These are phyloP conservation scores for Arion vulgaris DNA, from an alignment of 1,140 invertebrate genomes.

Conservation along the genomic window DNA sequence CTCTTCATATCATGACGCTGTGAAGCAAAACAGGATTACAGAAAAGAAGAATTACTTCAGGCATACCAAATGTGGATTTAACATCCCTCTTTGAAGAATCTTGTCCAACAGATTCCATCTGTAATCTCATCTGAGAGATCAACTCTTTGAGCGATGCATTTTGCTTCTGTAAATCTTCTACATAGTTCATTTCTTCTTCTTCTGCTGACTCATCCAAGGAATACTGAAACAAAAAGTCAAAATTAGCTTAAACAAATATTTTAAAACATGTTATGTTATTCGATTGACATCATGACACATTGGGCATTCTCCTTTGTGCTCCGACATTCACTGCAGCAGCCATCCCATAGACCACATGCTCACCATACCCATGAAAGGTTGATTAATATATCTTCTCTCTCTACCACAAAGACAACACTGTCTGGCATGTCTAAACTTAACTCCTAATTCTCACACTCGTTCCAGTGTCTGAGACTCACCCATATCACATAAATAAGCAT, in stretches of 20 bases:
- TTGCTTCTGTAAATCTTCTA: conserved; percentile 58
- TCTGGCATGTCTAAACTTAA: no score
- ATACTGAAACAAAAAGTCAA: conserved; percentile 6
- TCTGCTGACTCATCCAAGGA: conserved; percentile 35
- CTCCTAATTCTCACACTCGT: no score
- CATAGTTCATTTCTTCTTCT: conserved; percentile 42
- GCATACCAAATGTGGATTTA: not conserved
- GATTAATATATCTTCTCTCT: no score
- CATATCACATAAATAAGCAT: no score
- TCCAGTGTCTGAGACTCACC: no score
- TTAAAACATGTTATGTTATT: not conserved
- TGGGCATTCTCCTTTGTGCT: no score
- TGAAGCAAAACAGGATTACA: no score
- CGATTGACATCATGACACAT: not conserved
- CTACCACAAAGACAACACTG: no score
- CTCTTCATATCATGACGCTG: no score
- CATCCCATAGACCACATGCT: no score
- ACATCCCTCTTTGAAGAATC: conserved; percentile 42
- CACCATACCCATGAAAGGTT: no score
- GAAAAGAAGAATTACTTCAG: not conserved
- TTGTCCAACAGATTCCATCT: conserved; percentile 69
- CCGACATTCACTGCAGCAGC: no score
- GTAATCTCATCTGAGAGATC: conserved; percentile 67
- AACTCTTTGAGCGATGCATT: conserved; percentile 64
- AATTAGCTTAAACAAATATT: not conserved